Evolutionary conservation across 2,888 invertebrate genomes (phyloP).

Genomic region (Antitype chi): DNA sequence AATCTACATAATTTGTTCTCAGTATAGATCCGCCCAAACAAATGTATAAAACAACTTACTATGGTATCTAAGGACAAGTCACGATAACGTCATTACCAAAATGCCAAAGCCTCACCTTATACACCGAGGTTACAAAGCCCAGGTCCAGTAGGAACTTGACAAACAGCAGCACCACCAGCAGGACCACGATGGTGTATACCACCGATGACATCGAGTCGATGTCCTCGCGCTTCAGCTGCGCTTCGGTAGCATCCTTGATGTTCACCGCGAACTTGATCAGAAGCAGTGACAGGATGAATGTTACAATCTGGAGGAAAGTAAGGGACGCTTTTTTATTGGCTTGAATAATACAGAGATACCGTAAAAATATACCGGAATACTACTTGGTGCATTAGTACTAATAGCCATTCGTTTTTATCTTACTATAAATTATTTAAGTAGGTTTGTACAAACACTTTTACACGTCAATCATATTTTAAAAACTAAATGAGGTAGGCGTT

Average conservation of each 20-base stretch:
- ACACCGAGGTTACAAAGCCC: conserved; percentile 84
- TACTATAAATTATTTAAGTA: no score
- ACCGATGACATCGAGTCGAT: conserved; percentile 81
- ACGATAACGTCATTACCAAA: neutral
- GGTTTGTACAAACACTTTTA: no score
- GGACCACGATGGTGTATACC: conserved; percentile 83
- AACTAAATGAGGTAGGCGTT: no score
- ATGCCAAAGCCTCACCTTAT: conserved; percentile 74
- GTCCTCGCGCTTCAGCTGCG: conserved; percentile 77
- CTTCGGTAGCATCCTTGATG: conserved; percentile 75
- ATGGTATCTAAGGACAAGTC: neutral
- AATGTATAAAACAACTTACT: no score
- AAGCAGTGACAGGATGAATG: conserved; percentile 83
- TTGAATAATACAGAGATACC: no score
- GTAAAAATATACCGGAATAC: no score
- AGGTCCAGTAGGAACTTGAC: conserved; percentile 83
- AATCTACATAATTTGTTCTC: no score
- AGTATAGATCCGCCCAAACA: no score
- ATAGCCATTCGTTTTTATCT: no score
- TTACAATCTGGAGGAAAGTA: conserved; percentile 77
- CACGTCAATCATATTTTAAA: no score
- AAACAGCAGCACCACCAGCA: conserved; percentile 81
- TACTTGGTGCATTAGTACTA: no score
- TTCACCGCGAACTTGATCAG: conserved; percentile 84
- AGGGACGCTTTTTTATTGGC: neutral